Base-by-base conservation (phyloP, 2,113 vertebrate genomes). In the Chaenogobius annularis region DNA sequence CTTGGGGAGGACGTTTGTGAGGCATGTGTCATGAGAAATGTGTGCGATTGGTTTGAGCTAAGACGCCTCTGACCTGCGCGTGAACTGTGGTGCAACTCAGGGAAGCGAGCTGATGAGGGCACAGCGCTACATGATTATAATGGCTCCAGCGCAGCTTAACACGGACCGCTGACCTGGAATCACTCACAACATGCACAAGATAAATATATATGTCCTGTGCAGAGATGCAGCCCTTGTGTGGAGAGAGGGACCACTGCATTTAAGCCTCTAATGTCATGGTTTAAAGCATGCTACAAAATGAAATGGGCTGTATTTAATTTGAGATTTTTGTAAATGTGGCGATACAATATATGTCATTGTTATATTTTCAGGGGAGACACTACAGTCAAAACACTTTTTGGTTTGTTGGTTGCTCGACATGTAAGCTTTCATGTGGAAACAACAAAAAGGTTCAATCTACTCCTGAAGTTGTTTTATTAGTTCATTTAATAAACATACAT, bases 11-110 rank as follows among this genome's bases (percentile, higher is more conserved):
- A 35, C 31, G 59, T 37, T 26, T 19, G 31, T 37, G 89, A 83
- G 84, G 83, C 90, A 92, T 31, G 26, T 31, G 75, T 84, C 83
- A 91, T 90, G 89, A 87, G 85, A 85, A 83, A 83, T 86, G 89
- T 89, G 88, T 91, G 75, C 79, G 67, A 87, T 90, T 92, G 88
- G 83, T 91, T 94, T 93, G 93, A 85, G 86, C 93, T 92, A 90
- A 91, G 90, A 94, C 92, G 83, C 74, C 85, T 85, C 74, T 95
- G 94, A 93, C 93, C 92, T 94, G 90, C 87, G 85, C 89, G 87
- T 93, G 91, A 95, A 94, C 92, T 79, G 82, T 65, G 19, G 82
- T 88, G 77, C 91, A 89, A 87, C 78, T 63, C 26, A n/a, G 56
- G 70, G 67, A 81, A 43, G 52, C 13, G 2, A 82, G 82, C 80